These are phyloP conservation scores for Aythya baeri DNA, from an alignment of 2,113 vertebrate genomes.

Conservation along the genomic window DNA sequence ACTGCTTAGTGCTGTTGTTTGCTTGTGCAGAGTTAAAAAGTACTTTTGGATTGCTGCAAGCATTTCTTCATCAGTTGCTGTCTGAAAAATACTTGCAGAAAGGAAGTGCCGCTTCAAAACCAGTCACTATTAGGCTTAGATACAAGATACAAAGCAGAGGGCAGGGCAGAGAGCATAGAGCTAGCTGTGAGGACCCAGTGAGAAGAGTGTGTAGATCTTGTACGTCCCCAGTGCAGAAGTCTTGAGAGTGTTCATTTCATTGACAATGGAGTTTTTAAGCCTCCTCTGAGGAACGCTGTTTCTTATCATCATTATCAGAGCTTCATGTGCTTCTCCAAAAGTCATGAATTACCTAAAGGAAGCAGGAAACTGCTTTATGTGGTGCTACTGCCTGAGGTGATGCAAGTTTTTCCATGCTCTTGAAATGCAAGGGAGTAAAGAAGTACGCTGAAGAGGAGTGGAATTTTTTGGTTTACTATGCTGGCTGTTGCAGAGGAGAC, in stretches of 20 bases:
- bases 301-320: not conserved
- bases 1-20: not conserved
- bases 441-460: not conserved
- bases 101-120: not conserved
- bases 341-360: slow-evolving; percentile 12
- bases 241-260: not conserved
- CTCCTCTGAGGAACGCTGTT: not conserved
- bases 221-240: not conserved
- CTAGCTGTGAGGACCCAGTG: not conserved
- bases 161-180: not conserved
- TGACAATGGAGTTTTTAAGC: not conserved
- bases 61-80: not conserved
- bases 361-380: not conserved
- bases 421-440: not conserved
- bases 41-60: not conserved
- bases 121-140: not conserved
- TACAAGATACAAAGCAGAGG: not conserved
- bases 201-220: not conserved
- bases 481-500: not conserved
- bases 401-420: not conserved
- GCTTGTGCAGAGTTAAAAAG: not conserved
- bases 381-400: not conserved
- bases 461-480: not conserved
- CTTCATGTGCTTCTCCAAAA: not conserved
- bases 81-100: not conserved